Percentiles rank a stretch among this genome's conserved stretches.
Evolutionary conservation across 92 coral and sea anemone species (phyloP).

Genomic region (Porites evermanni): DNA sequence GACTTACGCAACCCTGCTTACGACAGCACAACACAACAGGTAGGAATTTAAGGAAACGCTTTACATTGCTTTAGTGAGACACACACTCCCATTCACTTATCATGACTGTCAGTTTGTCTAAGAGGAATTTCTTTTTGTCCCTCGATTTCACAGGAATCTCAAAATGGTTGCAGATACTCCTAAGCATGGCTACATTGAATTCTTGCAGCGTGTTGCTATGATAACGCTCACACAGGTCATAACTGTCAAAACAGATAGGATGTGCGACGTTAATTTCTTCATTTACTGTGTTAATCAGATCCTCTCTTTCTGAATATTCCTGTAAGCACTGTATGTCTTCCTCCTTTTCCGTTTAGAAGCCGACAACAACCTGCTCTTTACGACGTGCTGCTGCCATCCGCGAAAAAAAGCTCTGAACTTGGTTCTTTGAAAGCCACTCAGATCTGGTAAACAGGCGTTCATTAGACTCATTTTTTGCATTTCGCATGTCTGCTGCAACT

Average conservation of each 20-base stretch:
- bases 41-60: no score
- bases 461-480: conserved; percentile 46
- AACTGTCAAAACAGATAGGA: conserved; percentile 73
- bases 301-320: conserved; percentile 58
- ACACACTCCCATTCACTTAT: conserved; percentile 58
- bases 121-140: conserved; percentile 66
- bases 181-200: conserved; percentile 68
- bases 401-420: conserved; percentile 76
- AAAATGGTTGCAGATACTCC: conserved; percentile 69
- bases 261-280: conserved; percentile 62
- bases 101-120: conserved; percentile 63
- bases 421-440: conserved; percentile 73
- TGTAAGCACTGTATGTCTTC: conserved; percentile 71
- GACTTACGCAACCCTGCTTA: no score
- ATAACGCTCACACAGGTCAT: conserved; percentile 66
- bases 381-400: conserved; percentile 79
- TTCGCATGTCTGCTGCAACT: conserved; percentile 70
- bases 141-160: conserved; percentile 66
- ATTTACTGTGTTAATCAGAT: conserved; percentile 55
- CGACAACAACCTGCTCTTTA: conserved; percentile 56
- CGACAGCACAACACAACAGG: no score
- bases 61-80: background rate
- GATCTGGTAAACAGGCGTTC: conserved; percentile 68
- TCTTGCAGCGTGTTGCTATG: conserved; percentile 64
- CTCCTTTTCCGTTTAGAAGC: conserved; percentile 58